phyloP scores from a whole-genome alignment of 2,888 invertebrate species.

The Drosophila falleni region DNA sequence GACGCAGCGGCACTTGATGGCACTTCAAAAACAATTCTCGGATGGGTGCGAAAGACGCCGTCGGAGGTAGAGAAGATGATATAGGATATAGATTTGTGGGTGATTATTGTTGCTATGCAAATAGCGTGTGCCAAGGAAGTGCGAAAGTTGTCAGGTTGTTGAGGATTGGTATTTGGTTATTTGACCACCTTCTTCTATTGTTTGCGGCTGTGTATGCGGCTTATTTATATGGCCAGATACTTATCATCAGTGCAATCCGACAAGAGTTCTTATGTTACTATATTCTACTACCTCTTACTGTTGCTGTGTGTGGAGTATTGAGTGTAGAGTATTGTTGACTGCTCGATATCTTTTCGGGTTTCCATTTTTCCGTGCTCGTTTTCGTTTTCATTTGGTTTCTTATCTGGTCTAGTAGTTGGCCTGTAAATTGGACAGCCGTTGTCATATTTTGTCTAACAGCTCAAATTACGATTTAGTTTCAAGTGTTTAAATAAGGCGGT shows the following conservation, averaged over 20 bases:
- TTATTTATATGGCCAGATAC: conserved; percentile 71
- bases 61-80: conserved; percentile 9
- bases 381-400: conserved; percentile 21
- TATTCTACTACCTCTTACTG: conserved; percentile 36
- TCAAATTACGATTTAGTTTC: conserved; percentile 80
- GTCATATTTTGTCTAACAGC: conserved; percentile 80
- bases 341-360: conserved; percentile 51
- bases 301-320: conserved; percentile 14
- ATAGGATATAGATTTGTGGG: conserved; percentile 6
- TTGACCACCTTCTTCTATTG: conserved; percentile 34
- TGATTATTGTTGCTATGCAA: conserved; percentile 37
- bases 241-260: conserved; percentile 47
- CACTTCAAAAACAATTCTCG: conserved; percentile 64
- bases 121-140: conserved; percentile 74
- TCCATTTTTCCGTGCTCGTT: conserved; percentile 21
- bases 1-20: conserved; percentile 46
- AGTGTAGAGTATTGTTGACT: conserved; percentile 28
- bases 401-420: conserved; percentile 35
- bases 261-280: conserved; percentile 25
- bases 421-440: conserved; percentile 54
- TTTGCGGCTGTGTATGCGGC: conserved; percentile 42
- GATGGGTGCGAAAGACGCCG: conserved; percentile 53
- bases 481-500: conserved; percentile 69
- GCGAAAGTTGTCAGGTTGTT: conserved; percentile 69
- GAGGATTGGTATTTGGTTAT: conserved; percentile 37